phyloP scores from a whole-genome alignment of 2,113 vertebrate species.

The Syngnathus typhle region DNA sequence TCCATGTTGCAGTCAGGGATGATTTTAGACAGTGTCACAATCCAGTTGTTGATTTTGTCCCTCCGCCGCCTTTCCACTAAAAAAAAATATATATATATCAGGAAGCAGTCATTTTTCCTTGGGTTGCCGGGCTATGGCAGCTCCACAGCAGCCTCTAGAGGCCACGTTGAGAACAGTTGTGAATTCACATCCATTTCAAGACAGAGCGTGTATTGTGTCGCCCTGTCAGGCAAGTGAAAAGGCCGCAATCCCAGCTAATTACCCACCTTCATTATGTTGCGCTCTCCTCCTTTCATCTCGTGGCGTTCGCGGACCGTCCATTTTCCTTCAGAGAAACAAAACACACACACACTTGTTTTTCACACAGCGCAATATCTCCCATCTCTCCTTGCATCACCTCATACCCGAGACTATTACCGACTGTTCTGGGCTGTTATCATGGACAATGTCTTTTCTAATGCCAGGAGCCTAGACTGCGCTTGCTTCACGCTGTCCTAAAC shows the following conservation, averaged over 20 bases:
- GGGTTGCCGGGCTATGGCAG: constrained; percentile 4
- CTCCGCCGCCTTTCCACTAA: constrained; percentile 84
- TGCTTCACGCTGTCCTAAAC: constrained; percentile 1
- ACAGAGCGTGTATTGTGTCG: constrained; percentile 19
- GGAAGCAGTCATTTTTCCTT: background rate
- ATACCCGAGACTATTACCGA: constrained; percentile 39
- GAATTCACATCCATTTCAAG: constrained; percentile 21
- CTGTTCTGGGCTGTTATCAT: constrained; percentile 43
- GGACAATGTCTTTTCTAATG: constrained; percentile 5
- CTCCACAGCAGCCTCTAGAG: constrained; percentile 63
- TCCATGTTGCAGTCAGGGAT: constrained; percentile 87
- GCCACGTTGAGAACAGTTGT: constrained; percentile 1
- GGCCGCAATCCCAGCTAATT: constrained; percentile 44
- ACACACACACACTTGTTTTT: constrained; percentile 37
- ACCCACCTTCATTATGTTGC: constrained; percentile 87
- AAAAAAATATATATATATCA: background rate
- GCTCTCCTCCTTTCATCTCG: constrained; percentile 84
- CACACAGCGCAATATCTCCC: constrained; percentile 21
- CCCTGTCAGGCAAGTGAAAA: constrained; percentile 40
- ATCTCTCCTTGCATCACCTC: constrained; percentile 38
- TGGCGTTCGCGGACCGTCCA: constrained; percentile 80
- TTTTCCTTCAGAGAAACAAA: constrained; percentile 72
- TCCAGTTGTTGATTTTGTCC: constrained; percentile 96
- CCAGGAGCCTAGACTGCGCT: background rate
- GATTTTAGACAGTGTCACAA: constrained; percentile 87